Evolutionary conservation across 1,140 invertebrate species (phyloP).

Genomic region (Contarinia nasturtii): DNA sequence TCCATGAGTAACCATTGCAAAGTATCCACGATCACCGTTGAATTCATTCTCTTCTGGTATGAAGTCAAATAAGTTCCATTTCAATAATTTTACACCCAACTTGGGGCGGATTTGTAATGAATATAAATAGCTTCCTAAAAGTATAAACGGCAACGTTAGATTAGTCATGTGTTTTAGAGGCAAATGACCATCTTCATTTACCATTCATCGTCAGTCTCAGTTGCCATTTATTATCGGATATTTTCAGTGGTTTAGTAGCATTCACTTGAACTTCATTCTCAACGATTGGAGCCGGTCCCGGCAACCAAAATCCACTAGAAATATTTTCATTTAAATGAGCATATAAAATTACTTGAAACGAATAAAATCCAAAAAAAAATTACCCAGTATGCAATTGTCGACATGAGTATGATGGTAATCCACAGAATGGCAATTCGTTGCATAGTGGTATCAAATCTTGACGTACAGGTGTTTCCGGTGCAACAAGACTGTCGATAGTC

Average conservation of each 20-base stretch:
- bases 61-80: slow-evolving; percentile 12
- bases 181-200: too few relatives aligned
- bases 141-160: too few relatives aligned
- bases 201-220: slow-evolving; percentile 13
- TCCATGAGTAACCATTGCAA: slow-evolving; percentile 12
- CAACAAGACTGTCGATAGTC: slow-evolving; percentile 21
- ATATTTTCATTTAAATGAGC: not conserved
- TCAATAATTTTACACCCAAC: slow-evolving; percentile 8
- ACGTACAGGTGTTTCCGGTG: slow-evolving; percentile 15
- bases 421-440: slow-evolving; percentile 28
- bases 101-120: slow-evolving; percentile 15
- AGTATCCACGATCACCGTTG: slow-evolving; percentile 12
- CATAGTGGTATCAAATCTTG: slow-evolving; percentile 21
- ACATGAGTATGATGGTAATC: slow-evolving; percentile 31
- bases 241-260: slow-evolving; percentile 8
- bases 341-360: too few relatives aligned
- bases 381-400: slow-evolving; percentile 26
- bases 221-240: slow-evolving; percentile 6
- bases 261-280: slow-evolving; percentile 9
- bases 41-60: slow-evolving; percentile 8
- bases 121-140: slow-evolving; percentile 13
- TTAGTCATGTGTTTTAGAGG: too few relatives aligned
- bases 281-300: slow-evolving; percentile 14
- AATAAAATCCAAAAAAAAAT: slow-evolving; percentile 1
- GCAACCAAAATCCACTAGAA: slow-evolving; percentile 14